These are phyloP conservation scores for Drosophila rubida DNA, from an alignment of 2,888 invertebrate species.

Conservation along the genomic window DNA sequence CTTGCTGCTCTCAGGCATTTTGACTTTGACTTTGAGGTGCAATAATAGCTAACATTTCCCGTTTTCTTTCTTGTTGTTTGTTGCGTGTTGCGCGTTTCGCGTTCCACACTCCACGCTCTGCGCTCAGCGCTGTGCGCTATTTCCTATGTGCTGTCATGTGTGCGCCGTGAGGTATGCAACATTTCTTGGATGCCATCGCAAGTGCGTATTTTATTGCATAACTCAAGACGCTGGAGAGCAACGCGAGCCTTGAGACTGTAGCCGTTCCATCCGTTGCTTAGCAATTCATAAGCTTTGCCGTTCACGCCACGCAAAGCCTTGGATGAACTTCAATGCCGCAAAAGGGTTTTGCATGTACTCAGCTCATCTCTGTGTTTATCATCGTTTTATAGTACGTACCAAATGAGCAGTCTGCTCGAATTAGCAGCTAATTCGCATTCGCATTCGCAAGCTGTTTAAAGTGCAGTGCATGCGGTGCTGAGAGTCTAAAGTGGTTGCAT, in stretches of 20 bases:
- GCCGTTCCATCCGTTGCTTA: neutral
- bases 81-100: constrained; percentile 4
- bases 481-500: neutral
- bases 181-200: constrained; percentile 31
- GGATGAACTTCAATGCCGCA: neutral
- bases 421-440: neutral
- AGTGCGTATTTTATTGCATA: constrained; percentile 37
- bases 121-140: neutral
- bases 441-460: neutral
- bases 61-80: neutral
- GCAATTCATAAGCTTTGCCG: constrained; percentile 1
- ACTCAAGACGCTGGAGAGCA: constrained; percentile 9
- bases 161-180: constrained; percentile 37
- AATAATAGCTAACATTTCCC: constrained; percentile 40
- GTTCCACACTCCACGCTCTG: neutral
- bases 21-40: constrained; percentile 51
- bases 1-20: constrained; percentile 25
- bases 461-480: neutral
- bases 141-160: constrained; percentile 7
- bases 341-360: neutral
- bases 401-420: neutral
- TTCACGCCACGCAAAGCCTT: neutral
- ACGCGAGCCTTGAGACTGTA: neutral
- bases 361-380: neutral
- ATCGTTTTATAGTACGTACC: neutral